Conservation (phyloP, 2,113 vertebrate genomes). For the Gnathonemus longibarbis region DNA sequence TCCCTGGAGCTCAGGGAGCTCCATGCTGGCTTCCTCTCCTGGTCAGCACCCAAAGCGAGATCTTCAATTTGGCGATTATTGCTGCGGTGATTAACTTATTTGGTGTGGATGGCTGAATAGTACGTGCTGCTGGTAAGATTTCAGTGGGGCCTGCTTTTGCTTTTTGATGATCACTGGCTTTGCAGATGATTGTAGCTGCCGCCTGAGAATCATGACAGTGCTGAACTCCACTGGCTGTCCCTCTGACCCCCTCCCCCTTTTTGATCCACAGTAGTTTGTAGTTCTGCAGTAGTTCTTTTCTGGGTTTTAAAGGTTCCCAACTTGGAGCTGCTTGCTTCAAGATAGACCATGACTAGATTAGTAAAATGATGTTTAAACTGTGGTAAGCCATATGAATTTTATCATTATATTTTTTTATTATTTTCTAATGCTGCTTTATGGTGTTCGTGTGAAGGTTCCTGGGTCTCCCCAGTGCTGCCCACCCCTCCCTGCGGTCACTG, state of each 20-base stretch:
- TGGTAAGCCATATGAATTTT: neutral
- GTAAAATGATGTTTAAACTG: neutral
- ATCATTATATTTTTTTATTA: neutral
- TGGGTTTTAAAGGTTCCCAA: neutral
- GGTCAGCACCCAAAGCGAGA: neutral
- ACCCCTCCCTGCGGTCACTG: conserved; percentile 36
- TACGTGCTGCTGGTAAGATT: neutral
- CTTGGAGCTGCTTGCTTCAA: neutral
- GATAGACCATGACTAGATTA: neutral
- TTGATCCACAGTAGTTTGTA: neutral
- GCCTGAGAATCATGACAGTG: neutral
- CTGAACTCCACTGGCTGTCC: neutral
- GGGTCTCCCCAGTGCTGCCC: neutral
- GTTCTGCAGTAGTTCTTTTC: neutral
- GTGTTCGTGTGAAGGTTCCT: neutral
- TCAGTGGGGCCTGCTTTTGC: neutral
- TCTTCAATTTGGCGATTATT: neutral
- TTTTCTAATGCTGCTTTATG: neutral
- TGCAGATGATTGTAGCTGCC: neutral
- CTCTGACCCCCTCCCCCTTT: neutral
- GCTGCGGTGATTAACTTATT: neutral
- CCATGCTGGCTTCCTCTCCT: neutral
- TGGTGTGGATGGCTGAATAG: neutral
- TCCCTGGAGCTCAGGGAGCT: neutral
- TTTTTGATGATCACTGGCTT: neutral